Conservation (phyloP, 2,113 vertebrate species). For the Carettochelys insculpta region DNA sequence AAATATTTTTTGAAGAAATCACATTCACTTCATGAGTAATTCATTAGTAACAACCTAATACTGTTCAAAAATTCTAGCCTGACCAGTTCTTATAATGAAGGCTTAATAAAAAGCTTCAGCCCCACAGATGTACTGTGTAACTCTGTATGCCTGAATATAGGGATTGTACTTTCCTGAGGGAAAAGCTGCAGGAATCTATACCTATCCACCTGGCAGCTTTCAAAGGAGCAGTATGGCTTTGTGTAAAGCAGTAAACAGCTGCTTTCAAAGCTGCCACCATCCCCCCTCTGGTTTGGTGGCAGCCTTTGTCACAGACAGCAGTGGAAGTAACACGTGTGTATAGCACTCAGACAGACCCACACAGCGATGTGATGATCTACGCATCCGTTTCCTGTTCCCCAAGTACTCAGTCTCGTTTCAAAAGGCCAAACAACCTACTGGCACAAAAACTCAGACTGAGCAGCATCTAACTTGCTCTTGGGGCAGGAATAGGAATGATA, state of each 20-base stretch:
- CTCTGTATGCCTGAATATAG: too few relatives aligned
- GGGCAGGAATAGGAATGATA: background rate
- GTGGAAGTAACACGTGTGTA: background rate
- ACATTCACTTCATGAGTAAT: background rate
- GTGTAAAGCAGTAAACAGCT: background rate
- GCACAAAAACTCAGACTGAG: rapidly evolving
- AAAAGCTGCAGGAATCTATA: background rate
- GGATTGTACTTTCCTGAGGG: rapidly evolving
- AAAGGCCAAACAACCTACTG: background rate
- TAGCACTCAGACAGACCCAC: background rate
- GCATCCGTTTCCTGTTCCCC: background rate
- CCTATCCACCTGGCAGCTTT: background rate
- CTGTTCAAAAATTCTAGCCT: background rate
- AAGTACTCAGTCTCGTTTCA: background rate
- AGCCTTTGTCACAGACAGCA: background rate
- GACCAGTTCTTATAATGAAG: background rate
- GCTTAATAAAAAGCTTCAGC: background rate
- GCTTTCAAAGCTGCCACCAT: background rate
- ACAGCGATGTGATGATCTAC: background rate
- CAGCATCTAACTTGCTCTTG: background rate
- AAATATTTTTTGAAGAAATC: background rate
- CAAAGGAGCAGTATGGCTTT: background rate
- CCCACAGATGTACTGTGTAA: background rate
- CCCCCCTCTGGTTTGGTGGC: rapidly evolving
- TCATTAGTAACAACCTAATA: background rate